Evolutionary conservation across 2,113 vertebrate genomes (phyloP).

Genomic region (Numenius arquata): DNA sequence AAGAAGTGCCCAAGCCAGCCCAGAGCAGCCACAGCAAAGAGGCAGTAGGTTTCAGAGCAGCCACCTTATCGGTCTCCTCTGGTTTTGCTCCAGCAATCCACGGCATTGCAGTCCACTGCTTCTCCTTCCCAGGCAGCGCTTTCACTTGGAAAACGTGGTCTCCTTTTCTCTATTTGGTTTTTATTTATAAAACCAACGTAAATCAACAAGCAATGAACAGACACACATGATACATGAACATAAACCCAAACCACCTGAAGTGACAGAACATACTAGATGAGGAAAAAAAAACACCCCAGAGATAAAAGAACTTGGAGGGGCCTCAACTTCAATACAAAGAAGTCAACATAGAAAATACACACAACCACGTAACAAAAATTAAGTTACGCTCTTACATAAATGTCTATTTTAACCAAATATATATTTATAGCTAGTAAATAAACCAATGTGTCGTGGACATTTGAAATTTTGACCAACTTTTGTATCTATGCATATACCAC

Average conservation of each 20-base stretch:
- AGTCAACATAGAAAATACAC: not conserved
- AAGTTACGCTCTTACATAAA: not conserved
- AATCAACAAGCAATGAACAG: constrained; percentile 71
- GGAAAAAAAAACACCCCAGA: not conserved
- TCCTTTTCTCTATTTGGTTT: constrained; percentile 74
- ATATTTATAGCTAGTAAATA: not conserved
- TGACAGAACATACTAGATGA: not conserved
- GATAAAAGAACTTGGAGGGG: not conserved
- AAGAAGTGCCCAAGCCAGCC: constrained; percentile 33
- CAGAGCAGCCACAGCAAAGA: constrained; percentile 17
- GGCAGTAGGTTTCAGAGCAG: constrained; percentile 66
- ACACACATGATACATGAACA: constrained; percentile 43
- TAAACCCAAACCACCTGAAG: not conserved
- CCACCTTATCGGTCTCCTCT: constrained; percentile 71
- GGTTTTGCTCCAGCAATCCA: constrained; percentile 64
- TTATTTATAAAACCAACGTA: constrained; percentile 54
- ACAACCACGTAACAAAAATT: not conserved
- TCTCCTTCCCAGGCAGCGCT: constrained; percentile 66
- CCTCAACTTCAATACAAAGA: not conserved
- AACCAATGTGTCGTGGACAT: not conserved
- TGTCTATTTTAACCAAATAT: not conserved
- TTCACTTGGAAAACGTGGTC: constrained; percentile 74
- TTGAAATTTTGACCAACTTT: not conserved
- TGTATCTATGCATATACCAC: not conserved
- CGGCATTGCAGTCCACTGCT: constrained; percentile 46